Evolutionary conservation across 2,888 invertebrate genomes (phyloP), one percentile per base, ranked within the genome.

Genomic region (Perizoma affinitatum): DNA sequence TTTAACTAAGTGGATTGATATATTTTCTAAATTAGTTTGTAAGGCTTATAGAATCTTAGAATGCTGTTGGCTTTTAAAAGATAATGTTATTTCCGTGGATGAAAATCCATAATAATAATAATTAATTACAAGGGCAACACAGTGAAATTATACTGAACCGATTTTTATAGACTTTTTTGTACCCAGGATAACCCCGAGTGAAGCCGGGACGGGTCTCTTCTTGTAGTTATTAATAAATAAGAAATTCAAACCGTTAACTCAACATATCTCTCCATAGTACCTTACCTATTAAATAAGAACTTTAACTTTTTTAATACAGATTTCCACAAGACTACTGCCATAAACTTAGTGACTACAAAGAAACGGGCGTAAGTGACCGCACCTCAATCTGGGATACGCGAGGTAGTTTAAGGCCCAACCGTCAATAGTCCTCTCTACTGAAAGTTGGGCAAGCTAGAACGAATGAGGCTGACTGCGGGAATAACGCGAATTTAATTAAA

Each of bases 201-300:
- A 59, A 56, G 55, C 63, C 63, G 63, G 63, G 58, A 22, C 42
- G 52, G 63, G 42, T 43, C 7, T 48, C 50, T 35, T 58, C 54
- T 57, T 46, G 40, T 48, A 57, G 49, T 43, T 54, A 61, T n/a
- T 38, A 44, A 43, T 35, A 49, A 34, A 44, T 10, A 48, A 35
- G 9, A n/a, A 54, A 36, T 54, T 50, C 44, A 52, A 22, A 54
- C 22, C 41, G 53, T 61, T 40, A 43, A 51, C 33, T 61, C 54
- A 34, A 64, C 64, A 64, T 64, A 64, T 64, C 63, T 60, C 60
- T 57, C 60, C 54, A 55, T 22, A 63, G 38, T 50, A 53, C 46
- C 40, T 58, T 38, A 38, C 45, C 52, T 59, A 59, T 53, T 53
- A 45, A 40, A 38, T 49, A 53, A 59, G 47, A 58, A 44, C 49